These are phyloP conservation scores for Gila robusta DNA, from an alignment of 2,797 vertebrate species.

Conservation along the genomic window DNA sequence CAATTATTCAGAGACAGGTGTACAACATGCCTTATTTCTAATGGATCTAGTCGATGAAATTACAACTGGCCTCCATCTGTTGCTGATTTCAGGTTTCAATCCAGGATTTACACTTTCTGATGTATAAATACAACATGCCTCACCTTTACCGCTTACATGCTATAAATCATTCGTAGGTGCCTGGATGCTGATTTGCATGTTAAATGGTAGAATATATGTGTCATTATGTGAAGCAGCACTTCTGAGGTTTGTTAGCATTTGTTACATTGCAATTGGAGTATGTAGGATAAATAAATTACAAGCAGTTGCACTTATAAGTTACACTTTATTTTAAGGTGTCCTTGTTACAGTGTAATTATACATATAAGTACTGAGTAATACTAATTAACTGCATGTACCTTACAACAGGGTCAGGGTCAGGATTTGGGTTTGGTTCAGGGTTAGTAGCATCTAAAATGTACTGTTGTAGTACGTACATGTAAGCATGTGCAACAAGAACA, in stretches of 20 bases:
- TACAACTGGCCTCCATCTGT: constrained; percentile 70
- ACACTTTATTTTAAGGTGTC: no score
- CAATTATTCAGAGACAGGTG: constrained; percentile 63
- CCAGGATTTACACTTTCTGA: constrained; percentile 57
- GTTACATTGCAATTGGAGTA: background rate
- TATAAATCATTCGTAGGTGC: constrained; percentile 8
- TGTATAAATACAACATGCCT: constrained; percentile 39
- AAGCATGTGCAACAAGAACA: no score
- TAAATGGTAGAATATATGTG: constrained; percentile 8
- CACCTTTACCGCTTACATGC: constrained; percentile 4
- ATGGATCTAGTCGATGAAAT: constrained; percentile 68
- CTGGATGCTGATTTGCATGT: constrained; percentile 23
- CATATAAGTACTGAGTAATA: no score
- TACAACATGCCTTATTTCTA: constrained; percentile 61
- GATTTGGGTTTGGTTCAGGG: no score
- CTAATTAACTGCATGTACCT: no score
- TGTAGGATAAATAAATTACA: background rate
- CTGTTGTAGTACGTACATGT: no score
- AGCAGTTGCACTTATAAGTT: background rate
- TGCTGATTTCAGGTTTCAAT: constrained; percentile 65
- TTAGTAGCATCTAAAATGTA: no score
- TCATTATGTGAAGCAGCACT: background rate
- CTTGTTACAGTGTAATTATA: no score
- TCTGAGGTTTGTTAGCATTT: constrained; percentile 18
- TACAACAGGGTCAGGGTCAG: no score